Evolutionary conservation across 2,888 invertebrate genomes (phyloP).

Genomic region (Diabrotica balteata): DNA sequence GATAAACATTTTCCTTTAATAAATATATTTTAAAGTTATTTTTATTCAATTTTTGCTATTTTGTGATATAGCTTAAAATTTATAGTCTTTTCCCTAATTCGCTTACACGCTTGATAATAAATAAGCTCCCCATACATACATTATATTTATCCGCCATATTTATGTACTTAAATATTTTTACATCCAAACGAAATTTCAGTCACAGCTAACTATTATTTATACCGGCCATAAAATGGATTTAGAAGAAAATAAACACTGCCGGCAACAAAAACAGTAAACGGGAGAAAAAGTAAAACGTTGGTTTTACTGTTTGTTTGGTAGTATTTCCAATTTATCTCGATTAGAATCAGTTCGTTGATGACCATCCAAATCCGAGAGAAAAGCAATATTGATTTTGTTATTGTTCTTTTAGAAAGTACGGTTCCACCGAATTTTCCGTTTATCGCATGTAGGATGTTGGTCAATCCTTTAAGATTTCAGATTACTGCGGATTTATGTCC

Average conservation of each 20-base stretch:
- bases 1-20: no score
- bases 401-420: slow-evolving; percentile 11
- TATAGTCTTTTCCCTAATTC: no score
- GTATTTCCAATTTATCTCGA: slow-evolving; percentile 30
- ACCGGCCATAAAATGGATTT: slow-evolving; percentile 11
- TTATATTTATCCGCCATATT: no score
- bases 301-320: slow-evolving; percentile 27
- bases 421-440: background rate
- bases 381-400: slow-evolving; percentile 14
- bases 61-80: no score
- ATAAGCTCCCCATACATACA: no score
- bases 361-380: slow-evolving; percentile 16
- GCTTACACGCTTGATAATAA: no score
- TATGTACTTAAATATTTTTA: background rate
- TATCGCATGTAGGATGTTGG: slow-evolving; percentile 7
- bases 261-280: slow-evolving; percentile 11
- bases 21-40: no score
- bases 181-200: background rate
- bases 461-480: background rate
- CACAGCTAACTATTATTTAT: slow-evolving; percentile 10
- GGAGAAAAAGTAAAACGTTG: slow-evolving; percentile 13
- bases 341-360: slow-evolving; percentile 25
- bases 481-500: background rate
- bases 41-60: no score
- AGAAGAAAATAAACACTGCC: slow-evolving; percentile 16